Conservation (phyloP, 1,140 invertebrate genomes). For the Mizuhopecten yessoensis region DNA sequence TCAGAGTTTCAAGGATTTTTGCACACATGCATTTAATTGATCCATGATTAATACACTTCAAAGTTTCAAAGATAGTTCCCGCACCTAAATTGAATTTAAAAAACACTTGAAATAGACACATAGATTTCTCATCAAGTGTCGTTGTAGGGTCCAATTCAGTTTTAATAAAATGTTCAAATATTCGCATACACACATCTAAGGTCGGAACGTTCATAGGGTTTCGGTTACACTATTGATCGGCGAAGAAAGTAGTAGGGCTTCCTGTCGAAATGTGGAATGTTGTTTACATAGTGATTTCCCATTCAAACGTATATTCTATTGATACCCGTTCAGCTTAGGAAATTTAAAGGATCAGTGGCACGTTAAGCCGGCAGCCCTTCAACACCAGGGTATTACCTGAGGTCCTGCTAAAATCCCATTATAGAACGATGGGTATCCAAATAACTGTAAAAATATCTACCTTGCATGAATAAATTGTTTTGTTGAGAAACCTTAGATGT, state of each 20-base stretch:
- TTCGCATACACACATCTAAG: background rate
- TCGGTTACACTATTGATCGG: background rate
- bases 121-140: background rate
- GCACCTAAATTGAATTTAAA: conserved; percentile 28
- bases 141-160: background rate
- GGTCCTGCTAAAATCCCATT: background rate
- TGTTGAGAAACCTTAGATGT: background rate
- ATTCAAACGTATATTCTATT: conserved; percentile 9
- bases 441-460: conserved; percentile 1
- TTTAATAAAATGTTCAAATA: conserved; percentile 29
- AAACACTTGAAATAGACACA: conserved; percentile 38
- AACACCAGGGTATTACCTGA: background rate
- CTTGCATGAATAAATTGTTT: background rate
- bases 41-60: background rate
- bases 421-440: background rate
- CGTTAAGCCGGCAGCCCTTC: background rate
- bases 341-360: conserved; percentile 12
- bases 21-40: background rate
- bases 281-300: background rate
- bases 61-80: background rate
- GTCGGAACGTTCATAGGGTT: background rate
- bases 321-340: conserved; percentile 20
- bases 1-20: background rate
- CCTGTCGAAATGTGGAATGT: background rate
- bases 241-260: background rate